Evolutionary conservation across 2,113 vertebrate genomes (phyloP).

Genomic region (Hymenochirus boettgeri): DNA sequence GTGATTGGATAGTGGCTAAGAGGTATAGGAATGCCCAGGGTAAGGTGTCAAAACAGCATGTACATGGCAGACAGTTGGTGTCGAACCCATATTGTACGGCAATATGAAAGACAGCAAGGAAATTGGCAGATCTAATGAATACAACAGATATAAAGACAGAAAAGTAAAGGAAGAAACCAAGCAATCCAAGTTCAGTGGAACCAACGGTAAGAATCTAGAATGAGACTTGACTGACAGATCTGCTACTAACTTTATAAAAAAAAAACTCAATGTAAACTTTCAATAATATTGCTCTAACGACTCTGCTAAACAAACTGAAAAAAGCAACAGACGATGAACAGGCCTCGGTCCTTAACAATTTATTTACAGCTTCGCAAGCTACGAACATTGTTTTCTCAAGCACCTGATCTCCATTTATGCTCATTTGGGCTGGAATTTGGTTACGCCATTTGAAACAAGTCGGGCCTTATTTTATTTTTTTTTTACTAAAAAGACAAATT

Average conservation of each 20-base stretch:
- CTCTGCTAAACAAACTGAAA: slow-evolving; percentile 67
- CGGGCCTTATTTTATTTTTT: slow-evolving; percentile 45
- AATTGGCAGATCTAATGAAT: too few species aligned
- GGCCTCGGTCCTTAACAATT: slow-evolving; percentile 67
- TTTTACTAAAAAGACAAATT: slow-evolving; percentile 55
- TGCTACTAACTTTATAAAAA: slow-evolving; percentile 74
- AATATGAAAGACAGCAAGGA: too few species aligned
- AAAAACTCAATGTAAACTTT: slow-evolving; percentile 62
- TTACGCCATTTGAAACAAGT: slow-evolving; percentile 64
- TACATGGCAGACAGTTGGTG: too few species aligned
- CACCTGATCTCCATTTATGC: slow-evolving; percentile 67
- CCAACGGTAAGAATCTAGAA: too few species aligned
- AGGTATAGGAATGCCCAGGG: too few species aligned
- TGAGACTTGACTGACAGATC: slow-evolving; percentile 70
- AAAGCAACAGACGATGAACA: slow-evolving; percentile 64
- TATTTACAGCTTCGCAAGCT: slow-evolving; percentile 62
- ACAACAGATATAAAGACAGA: too few species aligned
- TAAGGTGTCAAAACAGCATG: too few species aligned
- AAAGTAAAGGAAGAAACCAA: too few species aligned
- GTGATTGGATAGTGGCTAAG: too few species aligned
- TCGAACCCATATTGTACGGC: too few species aligned
- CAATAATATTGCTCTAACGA: slow-evolving; percentile 70
- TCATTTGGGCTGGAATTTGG: slow-evolving; percentile 64
- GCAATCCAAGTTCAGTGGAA: too few species aligned
- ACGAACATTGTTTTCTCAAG: slow-evolving; percentile 69